Evolutionary conservation across 2,797 vertebrate genomes (phyloP).

Genomic region (Macropodus opercularis): DNA sequence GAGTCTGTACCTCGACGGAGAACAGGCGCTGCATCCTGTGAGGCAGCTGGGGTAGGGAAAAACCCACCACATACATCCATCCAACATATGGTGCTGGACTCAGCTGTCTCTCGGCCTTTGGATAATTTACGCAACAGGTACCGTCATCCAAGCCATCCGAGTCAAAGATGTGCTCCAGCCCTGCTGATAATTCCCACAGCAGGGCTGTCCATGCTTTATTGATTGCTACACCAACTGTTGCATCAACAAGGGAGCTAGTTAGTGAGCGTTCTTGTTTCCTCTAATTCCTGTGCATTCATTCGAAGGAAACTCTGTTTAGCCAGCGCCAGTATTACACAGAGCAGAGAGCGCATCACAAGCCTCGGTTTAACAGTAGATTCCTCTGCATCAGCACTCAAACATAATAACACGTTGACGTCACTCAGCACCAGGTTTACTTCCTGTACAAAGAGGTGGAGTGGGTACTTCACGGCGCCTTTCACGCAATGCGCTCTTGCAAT

Average conservation of each 20-base stretch:
- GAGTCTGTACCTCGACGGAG: slow-evolving; percentile 28
- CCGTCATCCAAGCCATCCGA: slow-evolving; percentile 51
- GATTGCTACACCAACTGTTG: slow-evolving; percentile 72
- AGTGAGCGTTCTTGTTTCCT: slow-evolving; percentile 37
- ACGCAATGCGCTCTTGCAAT: slow-evolving; percentile 57
- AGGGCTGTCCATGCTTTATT: slow-evolving; percentile 62
- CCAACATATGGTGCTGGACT: slow-evolving; percentile 44
- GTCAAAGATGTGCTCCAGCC: slow-evolving; percentile 43
- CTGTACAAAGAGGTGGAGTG: slow-evolving; percentile 2
- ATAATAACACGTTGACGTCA: neutral
- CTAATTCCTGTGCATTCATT: slow-evolving; percentile 19
- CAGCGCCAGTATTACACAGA: slow-evolving; percentile 6
- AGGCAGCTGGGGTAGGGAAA: slow-evolving; percentile 13
- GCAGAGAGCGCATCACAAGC: neutral
- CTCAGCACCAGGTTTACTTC: slow-evolving; percentile 8
- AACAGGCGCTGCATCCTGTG: slow-evolving; percentile 25
- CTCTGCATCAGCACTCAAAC: neutral
- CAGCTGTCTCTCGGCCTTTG: slow-evolving; percentile 43
- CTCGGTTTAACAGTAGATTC: slow-evolving; percentile 4
- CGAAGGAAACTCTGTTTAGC: slow-evolving; percentile 33
- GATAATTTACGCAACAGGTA: slow-evolving; percentile 67
- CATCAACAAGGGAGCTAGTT: slow-evolving; percentile 74
- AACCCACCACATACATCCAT: slow-evolving; percentile 24
- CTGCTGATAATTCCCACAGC: slow-evolving; percentile 58
- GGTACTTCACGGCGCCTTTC: slow-evolving; percentile 41